phyloP scores from a whole-genome alignment of 30 jellyfish, hydroid and myxozoan species.

The Cassiopea andromeda region DNA sequence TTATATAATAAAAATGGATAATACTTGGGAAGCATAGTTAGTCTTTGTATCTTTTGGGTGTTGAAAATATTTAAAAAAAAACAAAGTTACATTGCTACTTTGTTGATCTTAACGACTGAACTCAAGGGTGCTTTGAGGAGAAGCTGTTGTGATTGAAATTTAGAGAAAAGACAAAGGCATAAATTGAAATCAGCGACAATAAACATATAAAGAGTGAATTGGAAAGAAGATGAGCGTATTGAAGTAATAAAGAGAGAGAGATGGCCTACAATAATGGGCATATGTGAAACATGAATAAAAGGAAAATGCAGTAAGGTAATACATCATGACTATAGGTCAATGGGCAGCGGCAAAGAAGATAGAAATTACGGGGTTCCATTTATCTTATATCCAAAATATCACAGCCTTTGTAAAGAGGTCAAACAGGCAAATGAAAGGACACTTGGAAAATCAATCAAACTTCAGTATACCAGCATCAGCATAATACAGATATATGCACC shows the following conservation, averaged over 20 bases:
- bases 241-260: background rate
- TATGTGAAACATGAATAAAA: background rate
- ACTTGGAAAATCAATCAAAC: background rate
- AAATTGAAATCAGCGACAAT: background rate
- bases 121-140: too few species aligned
- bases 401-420: background rate
- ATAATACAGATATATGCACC: background rate
- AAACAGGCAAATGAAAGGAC: background rate
- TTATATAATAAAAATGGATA: too few species aligned
- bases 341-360: background rate
- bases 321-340: background rate
- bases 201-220: background rate
- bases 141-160: too few species aligned
- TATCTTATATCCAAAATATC: background rate
- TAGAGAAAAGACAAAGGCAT: background rate
- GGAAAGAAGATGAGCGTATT: background rate
- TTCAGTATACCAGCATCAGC: background rate
- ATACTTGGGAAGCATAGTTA: too few species aligned
- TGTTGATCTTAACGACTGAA: too few species aligned
- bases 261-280: background rate
- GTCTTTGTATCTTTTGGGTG: too few species aligned
- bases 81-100: too few species aligned
- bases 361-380: background rate
- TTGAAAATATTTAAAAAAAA: too few species aligned
- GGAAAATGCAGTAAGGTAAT: background rate